phyloP scores from a whole-genome alignment of 2,888 invertebrate genomes.

The Erpobdella octoculata region DNA sequence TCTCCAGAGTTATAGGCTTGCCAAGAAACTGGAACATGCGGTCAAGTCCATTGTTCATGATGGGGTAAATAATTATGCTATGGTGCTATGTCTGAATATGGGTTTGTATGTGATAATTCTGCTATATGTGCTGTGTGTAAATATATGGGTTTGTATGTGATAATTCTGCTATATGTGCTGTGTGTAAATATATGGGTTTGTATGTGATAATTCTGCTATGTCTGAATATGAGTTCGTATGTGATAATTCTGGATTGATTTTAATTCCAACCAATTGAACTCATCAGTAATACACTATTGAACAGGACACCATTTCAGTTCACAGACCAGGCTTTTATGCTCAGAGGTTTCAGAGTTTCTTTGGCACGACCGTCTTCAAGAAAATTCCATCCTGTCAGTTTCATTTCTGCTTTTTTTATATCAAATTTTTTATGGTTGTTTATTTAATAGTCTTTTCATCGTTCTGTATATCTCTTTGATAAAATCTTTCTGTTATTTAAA shows the following conservation, averaged over 20 bases:
- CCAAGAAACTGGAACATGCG: constrained; percentile 96
- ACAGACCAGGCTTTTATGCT: constrained; percentile 95
- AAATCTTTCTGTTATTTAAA: no score
- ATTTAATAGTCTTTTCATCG: no score
- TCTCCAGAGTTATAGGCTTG: constrained; percentile 88
- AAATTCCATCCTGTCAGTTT: constrained; percentile 32
- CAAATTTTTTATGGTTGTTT: no score
- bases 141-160: neutral
- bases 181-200: neutral
- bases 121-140: neutral
- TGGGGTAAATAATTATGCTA: no score
- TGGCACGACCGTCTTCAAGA: constrained; percentile 79
- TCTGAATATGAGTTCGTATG: neutral
- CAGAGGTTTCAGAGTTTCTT: constrained; percentile 94
- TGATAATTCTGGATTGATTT: neutral
- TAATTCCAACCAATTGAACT: neutral
- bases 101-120: neutral
- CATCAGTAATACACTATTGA: neutral
- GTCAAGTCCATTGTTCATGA: constrained; percentile 95
- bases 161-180: neutral
- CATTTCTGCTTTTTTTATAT: neutral
- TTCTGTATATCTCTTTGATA: no score
- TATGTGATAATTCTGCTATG: neutral
- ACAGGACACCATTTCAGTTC: constrained; percentile 66
- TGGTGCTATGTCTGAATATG: constrained; percentile 31